These are phyloP conservation scores for Latheticus oryzae DNA, from an alignment of 2,888 invertebrate species.

Conservation along the genomic window DNA sequence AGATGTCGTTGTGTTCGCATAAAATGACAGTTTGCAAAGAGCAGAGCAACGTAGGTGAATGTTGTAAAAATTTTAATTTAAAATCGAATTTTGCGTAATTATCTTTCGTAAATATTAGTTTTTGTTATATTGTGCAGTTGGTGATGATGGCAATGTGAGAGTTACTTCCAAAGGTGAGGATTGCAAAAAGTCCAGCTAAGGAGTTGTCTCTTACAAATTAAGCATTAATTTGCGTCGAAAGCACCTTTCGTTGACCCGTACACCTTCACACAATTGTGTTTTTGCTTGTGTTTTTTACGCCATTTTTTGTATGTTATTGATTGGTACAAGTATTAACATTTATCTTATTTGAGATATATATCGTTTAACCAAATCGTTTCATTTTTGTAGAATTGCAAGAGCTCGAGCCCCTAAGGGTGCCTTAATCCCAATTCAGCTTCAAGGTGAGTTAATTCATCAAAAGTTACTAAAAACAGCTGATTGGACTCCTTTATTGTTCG, in stretches of 20 bases:
- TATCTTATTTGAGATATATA: too few species aligned
- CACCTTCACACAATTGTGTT: too few species aligned
- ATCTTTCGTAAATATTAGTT: slow-evolving; percentile 42
- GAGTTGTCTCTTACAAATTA: too few species aligned
- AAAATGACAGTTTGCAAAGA: slow-evolving; percentile 48
- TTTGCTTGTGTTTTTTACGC: slow-evolving; percentile 1
- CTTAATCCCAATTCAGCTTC: not conserved
- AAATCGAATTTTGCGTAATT: slow-evolving; percentile 41
- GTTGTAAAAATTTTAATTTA: slow-evolving; percentile 51
- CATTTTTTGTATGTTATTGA: slow-evolving; percentile 1
- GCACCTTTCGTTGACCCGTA: slow-evolving; percentile 15
- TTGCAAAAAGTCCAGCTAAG: slow-evolving; percentile 18
- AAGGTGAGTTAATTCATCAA: not conserved
- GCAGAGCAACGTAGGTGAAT: slow-evolving; percentile 59
- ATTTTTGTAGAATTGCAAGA: slow-evolving; percentile 50
- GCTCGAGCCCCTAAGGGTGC: slow-evolving; percentile 54
- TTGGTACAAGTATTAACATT: not conserved
- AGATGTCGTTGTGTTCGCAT: slow-evolving; percentile 30
- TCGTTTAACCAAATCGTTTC: slow-evolving; percentile 40
- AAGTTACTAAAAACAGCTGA: slow-evolving; percentile 42
- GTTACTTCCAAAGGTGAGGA: slow-evolving; percentile 46
- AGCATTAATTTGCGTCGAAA: slow-evolving; percentile 20
- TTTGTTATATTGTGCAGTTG: slow-evolving; percentile 26
- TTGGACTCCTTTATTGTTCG: slow-evolving; percentile 33
- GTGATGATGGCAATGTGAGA: slow-evolving; percentile 54